Percentiles rank a stretch among this genome's conserved stretches.
These are phyloP conservation scores for Ciona savignyi DNA, from an alignment of 23 tunicate species.

Conservation along the genomic window DNA sequence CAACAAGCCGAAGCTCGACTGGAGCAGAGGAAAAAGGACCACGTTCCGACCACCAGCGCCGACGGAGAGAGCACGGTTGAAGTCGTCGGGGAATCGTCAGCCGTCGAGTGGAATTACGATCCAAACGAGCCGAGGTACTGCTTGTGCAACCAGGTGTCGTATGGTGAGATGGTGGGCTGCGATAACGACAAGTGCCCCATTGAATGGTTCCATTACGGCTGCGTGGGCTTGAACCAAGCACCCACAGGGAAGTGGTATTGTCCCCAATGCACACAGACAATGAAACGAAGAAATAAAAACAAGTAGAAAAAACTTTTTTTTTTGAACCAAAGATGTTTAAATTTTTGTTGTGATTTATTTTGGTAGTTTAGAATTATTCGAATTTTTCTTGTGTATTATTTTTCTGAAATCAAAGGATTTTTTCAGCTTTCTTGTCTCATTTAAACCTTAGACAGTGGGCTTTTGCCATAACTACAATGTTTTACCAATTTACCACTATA, in stretches of 20 bases:
- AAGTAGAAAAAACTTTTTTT: not conserved
- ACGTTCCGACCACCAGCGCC: not conserved
- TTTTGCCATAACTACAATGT: no score
- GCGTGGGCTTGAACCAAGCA: slow-evolving; percentile 77
- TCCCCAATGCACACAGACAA: slow-evolving; percentile 86
- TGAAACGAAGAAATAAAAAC: slow-evolving; percentile 57
- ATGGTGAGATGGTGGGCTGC: slow-evolving; percentile 95
- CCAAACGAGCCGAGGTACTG: slow-evolving; percentile 91
- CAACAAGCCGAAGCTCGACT: slow-evolving; percentile 69
- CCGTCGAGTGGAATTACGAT: slow-evolving; percentile 70
- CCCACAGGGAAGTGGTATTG: slow-evolving; percentile 99
- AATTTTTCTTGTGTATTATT: no score
- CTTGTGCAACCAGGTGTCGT: slow-evolving; percentile 83
- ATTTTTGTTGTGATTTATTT: no score
- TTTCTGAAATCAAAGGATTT: no score
- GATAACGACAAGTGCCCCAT: slow-evolving; percentile 89
- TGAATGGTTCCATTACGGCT: slow-evolving; percentile 99
- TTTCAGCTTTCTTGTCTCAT: no score
- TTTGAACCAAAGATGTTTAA: no score
- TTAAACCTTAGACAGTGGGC: no score
- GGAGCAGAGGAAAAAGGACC: slow-evolving; percentile 66
- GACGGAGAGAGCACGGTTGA: slow-evolving; percentile 36
- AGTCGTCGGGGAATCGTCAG: slow-evolving; percentile 29
- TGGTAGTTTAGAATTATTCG: no score
- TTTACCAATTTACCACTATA: no score